Evolutionary conservation across 37 sponge, comb jelly and placozoan species (phyloP), one percentile per base, ranked within the genome.

Genomic region (Haliclona indistincta): DNA sequence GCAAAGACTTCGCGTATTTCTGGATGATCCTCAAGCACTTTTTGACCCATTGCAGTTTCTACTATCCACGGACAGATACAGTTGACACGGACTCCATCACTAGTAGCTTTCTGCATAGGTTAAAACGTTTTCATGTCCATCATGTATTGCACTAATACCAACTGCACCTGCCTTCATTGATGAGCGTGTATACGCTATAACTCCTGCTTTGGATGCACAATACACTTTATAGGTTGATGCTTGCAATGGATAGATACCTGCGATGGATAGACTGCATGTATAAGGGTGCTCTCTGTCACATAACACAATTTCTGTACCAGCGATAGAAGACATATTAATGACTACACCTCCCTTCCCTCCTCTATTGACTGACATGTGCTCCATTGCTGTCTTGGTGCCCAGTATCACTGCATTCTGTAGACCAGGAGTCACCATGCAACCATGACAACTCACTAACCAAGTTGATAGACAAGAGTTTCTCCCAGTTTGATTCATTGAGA

Each of bases 41-140:
- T 11, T 58, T n/a, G 22, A 20, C 60, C 25, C 60, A 58, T 25
- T 25, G 13, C 23, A 58, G 22, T 58, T 6, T 58, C 25, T 6
- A 58, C 60, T 6, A n/a, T 7, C 11, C 7, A 58, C 11, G 60
- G 60, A 63, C 93, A 92, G 36, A 92, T 68, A 37, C 80, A 81
- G 74, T 92, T 88, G 49, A 92, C 89, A 13, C 93, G 53, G 0
- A 92, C 70, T n/a, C 78, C 83, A 63, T 77, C 78, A n/a, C 29
- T 36, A 17, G 29, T 61, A 17, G 20, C 13, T 17, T 61, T 17
- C 11, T 20, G 20, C 8, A 19, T 61, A 47, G 8, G 8, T 13
- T 47, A 47, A 47, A 47, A 47, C 13, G 49, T n/a, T n/a, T n/a
- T n/a, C n/a, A 58, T 25, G 11, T 25, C 60, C 7, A 58, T 6